These are phyloP conservation scores for Nomada goodeniana DNA, from an alignment of 2,888 invertebrate species.

Conservation along the genomic window DNA sequence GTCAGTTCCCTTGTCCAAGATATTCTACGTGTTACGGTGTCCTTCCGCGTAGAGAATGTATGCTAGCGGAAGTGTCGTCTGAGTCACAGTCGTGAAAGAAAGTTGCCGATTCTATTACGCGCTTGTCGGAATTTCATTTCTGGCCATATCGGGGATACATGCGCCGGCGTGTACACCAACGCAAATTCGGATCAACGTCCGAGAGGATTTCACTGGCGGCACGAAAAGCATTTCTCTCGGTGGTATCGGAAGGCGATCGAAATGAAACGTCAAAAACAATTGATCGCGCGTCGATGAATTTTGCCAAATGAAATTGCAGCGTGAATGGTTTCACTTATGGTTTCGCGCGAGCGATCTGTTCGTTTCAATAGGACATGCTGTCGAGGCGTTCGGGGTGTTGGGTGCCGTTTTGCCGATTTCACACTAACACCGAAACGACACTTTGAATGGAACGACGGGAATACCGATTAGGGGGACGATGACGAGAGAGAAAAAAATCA, in stretches of 20 bases:
- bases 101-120: constrained; percentile 67
- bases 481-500: constrained; percentile 65
- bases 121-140: constrained; percentile 62
- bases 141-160: constrained; percentile 13
- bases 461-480: constrained; percentile 32
- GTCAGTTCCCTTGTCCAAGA: constrained; percentile 62
- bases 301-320: background rate
- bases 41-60: constrained; percentile 66
- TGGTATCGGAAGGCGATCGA: background rate
- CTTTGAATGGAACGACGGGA: constrained; percentile 16
- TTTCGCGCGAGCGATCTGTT: background rate
- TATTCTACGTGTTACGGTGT: constrained; percentile 42
- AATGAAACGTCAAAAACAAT: background rate
- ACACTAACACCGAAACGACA: no score
- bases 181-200: constrained; percentile 12
- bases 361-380: background rate
- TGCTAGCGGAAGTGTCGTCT: constrained; percentile 75
- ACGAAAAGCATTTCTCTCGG: constrained; percentile 44
- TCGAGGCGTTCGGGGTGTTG: background rate
- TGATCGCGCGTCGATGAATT: background rate
- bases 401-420: constrained; percentile 3
- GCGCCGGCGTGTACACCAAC: constrained; percentile 37
- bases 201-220: constrained; percentile 61
- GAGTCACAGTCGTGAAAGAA: constrained; percentile 74
- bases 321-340: constrained; percentile 12